These are phyloP conservation scores for Cygnus buccinator DNA, from an alignment of 2,113 vertebrate species.

Conservation along the genomic window DNA sequence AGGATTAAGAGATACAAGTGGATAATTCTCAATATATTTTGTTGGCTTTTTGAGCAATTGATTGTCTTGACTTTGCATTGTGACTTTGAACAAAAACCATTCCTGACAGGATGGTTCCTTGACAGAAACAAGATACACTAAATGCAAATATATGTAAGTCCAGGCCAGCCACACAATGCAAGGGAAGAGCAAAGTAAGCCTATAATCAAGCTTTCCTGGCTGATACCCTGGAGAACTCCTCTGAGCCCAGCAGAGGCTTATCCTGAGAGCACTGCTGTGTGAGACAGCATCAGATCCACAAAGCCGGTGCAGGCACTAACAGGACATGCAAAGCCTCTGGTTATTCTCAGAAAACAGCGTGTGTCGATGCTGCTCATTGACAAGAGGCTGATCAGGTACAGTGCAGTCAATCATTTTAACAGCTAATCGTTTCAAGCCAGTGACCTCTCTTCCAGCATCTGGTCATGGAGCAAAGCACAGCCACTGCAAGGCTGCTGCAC, in stretches of 20 bases:
- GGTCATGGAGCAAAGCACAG: background rate
- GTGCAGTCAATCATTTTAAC: background rate
- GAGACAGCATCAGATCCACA: background rate
- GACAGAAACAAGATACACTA: background rate
- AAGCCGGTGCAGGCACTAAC: background rate
- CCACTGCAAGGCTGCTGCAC: background rate
- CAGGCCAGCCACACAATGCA: background rate
- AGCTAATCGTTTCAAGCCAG: background rate
- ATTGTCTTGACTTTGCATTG: background rate
- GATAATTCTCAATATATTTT: background rate
- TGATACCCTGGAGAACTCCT: background rate
- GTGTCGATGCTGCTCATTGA: background rate
- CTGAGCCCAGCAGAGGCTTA: background rate
- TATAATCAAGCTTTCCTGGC: background rate
- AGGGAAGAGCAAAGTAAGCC: background rate
- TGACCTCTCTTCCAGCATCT: background rate
- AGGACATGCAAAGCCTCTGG: background rate
- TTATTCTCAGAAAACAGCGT: background rate
- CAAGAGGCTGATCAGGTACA: background rate
- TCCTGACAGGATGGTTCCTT: too few species aligned
- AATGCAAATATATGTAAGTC: background rate
- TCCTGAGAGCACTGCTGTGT: background rate
- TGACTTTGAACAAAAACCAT: background rate
- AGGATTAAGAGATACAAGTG: background rate
- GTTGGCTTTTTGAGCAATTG: background rate